phyloP scores from a whole-genome alignment of 2,797 vertebrate species.

The Monodelphis domestica region DNA sequence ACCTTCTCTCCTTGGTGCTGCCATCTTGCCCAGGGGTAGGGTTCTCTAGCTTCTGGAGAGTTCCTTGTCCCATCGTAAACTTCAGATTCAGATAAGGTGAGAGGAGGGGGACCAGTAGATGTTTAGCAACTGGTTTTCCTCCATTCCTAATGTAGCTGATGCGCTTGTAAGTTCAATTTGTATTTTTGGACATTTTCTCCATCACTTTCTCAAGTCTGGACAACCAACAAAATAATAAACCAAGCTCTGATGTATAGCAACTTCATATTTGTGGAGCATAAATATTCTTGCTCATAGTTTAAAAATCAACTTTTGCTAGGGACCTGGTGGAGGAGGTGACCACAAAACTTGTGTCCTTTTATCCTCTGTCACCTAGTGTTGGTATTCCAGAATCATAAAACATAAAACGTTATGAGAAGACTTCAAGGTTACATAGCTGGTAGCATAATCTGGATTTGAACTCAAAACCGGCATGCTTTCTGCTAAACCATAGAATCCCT shows the following conservation, averaged over 20 bases:
- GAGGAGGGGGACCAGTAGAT: neutral
- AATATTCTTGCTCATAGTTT: neutral
- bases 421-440: neutral
- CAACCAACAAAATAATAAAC: neutral
- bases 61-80: neutral
- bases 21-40: neutral
- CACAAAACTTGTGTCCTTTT: neutral
- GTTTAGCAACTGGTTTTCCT: neutral
- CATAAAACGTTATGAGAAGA: neutral
- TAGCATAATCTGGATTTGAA: neutral
- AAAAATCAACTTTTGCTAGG: neutral
- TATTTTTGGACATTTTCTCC: neutral
- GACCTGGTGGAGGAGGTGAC: neutral
- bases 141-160: neutral
- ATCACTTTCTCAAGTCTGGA: neutral
- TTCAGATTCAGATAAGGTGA: neutral
- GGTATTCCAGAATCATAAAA: neutral
- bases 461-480: too few species aligned
- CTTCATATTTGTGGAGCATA: neutral
- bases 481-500: neutral
- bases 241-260: neutral
- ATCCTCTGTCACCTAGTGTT: neutral
- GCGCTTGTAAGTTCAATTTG: neutral
- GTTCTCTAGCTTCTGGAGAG: neutral
- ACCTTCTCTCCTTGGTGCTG: neutral